These are phyloP conservation scores for Drosophila kepulauana DNA, from an alignment of 1,140 invertebrate genomes.

Conservation along the genomic window DNA sequence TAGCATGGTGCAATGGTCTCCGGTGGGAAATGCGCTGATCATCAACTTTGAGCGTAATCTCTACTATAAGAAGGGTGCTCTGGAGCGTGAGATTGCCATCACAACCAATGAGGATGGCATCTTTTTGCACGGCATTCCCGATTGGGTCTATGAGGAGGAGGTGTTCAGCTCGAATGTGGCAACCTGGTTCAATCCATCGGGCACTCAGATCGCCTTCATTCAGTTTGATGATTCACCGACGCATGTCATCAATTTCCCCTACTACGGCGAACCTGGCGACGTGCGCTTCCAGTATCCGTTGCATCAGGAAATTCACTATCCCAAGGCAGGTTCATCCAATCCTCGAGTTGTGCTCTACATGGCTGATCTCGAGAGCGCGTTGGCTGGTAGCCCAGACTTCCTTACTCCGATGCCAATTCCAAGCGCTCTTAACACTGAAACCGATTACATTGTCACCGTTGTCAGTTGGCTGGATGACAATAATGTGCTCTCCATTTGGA, in stretches of 20 bases:
- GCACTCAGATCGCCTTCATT: conserved; percentile 92
- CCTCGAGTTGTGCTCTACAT: conserved; percentile 84
- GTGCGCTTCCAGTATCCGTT: conserved; percentile 89
- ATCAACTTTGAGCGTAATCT: conserved; percentile 93
- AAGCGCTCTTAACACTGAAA: conserved; percentile 65
- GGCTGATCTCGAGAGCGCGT: conserved; percentile 59
- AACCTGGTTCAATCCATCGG: conserved; percentile 95
- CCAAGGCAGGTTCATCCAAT: conserved; percentile 89
- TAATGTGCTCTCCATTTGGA: conserved; percentile 91
- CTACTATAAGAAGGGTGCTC: conserved; percentile 88
- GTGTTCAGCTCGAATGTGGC: conserved; percentile 94
- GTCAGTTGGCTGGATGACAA: conserved; percentile 90
- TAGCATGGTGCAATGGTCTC: conserved; percentile 73
- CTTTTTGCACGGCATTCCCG: conserved; percentile 92
- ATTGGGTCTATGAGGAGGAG: conserved; percentile 96
- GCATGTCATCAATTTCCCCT: conserved; percentile 88
- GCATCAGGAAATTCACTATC: conserved; percentile 91
- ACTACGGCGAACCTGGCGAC: conserved; percentile 89
- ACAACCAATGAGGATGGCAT: conserved; percentile 87
- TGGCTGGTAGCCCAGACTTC: conserved; percentile 47
- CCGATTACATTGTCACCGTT: conserved; percentile 83
- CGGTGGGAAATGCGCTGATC: conserved; percentile 87
- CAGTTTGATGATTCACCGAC: conserved; percentile 93
- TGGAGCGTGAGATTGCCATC: conserved; percentile 85
- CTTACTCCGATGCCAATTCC: conserved; percentile 71